Conservation (phyloP, 2,888 invertebrate genomes). For the Pyrochroa serraticornis region DNA sequence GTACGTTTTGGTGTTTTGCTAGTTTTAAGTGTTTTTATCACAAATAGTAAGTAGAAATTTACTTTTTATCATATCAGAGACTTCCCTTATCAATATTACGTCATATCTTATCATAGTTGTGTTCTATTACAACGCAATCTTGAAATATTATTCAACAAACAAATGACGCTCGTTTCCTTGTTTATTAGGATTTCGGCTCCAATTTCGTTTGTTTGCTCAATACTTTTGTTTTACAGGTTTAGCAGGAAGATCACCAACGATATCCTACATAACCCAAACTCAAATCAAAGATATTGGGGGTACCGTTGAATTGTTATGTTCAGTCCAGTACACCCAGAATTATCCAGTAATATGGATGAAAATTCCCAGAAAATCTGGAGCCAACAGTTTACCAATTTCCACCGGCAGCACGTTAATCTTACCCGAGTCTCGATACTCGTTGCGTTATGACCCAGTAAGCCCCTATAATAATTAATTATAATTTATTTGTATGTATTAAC, state of each 20-base stretch:
- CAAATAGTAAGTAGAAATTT: slow-evolving; percentile 36
- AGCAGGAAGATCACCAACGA: slow-evolving; percentile 82
- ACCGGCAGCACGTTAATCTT: slow-evolving; percentile 84
- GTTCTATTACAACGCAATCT: neutral
- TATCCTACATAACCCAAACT: slow-evolving; percentile 89
- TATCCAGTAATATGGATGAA: slow-evolving; percentile 86
- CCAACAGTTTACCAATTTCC: slow-evolving; percentile 82
- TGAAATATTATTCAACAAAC: slow-evolving; percentile 12
- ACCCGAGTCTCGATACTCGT: slow-evolving; percentile 82
- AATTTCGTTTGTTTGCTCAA: neutral
- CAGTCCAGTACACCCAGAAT: slow-evolving; percentile 86
- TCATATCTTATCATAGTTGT: neutral
- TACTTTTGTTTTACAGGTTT: slow-evolving; percentile 57
- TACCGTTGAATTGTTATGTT: slow-evolving; percentile 85
- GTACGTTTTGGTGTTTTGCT: slow-evolving; percentile 18
- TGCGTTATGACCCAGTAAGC: slow-evolving; percentile 71
- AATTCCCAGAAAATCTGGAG: slow-evolving; percentile 64
- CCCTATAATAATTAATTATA: neutral
- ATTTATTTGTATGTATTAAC: neutral
- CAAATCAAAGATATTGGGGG: slow-evolving; percentile 92
- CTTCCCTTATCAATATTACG: neutral
- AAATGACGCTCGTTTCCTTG: slow-evolving; percentile 10
- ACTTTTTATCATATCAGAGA: neutral
- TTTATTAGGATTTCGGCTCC: neutral
- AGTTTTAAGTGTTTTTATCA: slow-evolving; percentile 33